Percentiles rank a stretch among this genome's conserved stretches.
phyloP scores from a whole-genome alignment of 2,888 invertebrate genomes.

The Diaperis boleti region DNA sequence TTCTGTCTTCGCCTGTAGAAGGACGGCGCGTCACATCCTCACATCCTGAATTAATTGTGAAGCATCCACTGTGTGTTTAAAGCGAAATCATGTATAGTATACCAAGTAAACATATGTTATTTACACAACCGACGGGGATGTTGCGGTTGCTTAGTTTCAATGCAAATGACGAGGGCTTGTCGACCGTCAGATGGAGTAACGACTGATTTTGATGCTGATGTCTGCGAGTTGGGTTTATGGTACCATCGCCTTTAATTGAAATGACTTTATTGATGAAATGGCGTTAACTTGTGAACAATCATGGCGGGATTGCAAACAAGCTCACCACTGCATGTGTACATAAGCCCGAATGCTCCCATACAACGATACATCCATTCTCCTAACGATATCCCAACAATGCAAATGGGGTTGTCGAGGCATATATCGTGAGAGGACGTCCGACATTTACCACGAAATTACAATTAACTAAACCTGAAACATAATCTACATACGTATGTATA shows the following conservation, averaged over 20 bases:
- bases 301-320: conserved; percentile 30
- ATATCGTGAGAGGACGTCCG: background rate
- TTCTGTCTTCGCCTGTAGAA: background rate
- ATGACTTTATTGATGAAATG: conserved; percentile 52
- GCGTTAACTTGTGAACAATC: conserved; percentile 46
- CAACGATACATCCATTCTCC: conserved; percentile 8
- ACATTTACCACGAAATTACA: too few species aligned
- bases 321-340: conserved; percentile 8
- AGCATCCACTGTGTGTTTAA: conserved; percentile 9
- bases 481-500: too few species aligned
- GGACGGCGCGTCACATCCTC: background rate
- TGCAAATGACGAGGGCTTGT: conserved; percentile 38
- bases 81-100: conserved; percentile 28
- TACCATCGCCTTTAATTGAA: conserved; percentile 50
- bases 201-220: conserved; percentile 26
- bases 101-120: conserved; percentile 33
- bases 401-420: background rate
- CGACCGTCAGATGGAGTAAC: conserved; percentile 16
- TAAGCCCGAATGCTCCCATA: conserved; percentile 1
- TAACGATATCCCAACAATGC: conserved; percentile 5
- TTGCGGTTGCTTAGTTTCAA: conserved; percentile 35
- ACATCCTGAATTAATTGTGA: conserved; percentile 20
- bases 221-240: conserved; percentile 44
- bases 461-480: too few species aligned
- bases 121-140: conserved; percentile 28